phyloP scores from a whole-genome alignment of 2,113 vertebrate genomes.

The Forbesichthys papilliferus region DNA sequence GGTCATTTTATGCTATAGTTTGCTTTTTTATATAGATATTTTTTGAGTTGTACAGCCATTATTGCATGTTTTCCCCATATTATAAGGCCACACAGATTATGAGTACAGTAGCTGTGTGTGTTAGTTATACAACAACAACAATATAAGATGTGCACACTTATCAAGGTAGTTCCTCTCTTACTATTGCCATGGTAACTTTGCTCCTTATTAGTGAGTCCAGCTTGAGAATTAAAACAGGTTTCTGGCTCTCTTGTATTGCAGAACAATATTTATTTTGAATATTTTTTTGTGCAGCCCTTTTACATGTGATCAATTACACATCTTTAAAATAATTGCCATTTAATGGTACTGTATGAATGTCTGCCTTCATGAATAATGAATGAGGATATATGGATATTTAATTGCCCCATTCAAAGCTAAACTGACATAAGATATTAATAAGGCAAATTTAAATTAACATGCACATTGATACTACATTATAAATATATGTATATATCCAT shows the following conservation, averaged over 20 bases:
- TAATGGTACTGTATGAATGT: slow-evolving; percentile 21
- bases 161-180: slow-evolving; percentile 35
- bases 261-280: too few relatives aligned
- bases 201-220: slow-evolving; percentile 56
- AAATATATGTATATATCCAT: too few relatives aligned
- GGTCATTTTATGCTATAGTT: too few relatives aligned
- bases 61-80: too few relatives aligned
- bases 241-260: neutral
- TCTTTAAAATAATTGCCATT: slow-evolving; percentile 33
- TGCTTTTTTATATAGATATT: too few relatives aligned
- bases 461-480: too few relatives aligned
- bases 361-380: slow-evolving; percentile 49
- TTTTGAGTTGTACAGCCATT: too few relatives aligned
- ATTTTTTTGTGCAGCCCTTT: too few relatives aligned
- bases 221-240: slow-evolving; percentile 41
- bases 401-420: slow-evolving; percentile 39
- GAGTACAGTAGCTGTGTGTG: too few relatives aligned
- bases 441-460: too few relatives aligned
- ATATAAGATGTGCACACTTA: slow-evolving; percentile 26
- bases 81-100: too few relatives aligned
- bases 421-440: slow-evolving; percentile 22
- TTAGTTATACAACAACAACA: too few relatives aligned
- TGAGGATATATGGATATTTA: slow-evolving; percentile 37
- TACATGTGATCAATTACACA: slow-evolving; percentile 37
- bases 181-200: slow-evolving; percentile 69